These are phyloP conservation scores for Pavo muticus DNA, from an alignment of 2,113 vertebrate species.

Conservation along the genomic window DNA sequence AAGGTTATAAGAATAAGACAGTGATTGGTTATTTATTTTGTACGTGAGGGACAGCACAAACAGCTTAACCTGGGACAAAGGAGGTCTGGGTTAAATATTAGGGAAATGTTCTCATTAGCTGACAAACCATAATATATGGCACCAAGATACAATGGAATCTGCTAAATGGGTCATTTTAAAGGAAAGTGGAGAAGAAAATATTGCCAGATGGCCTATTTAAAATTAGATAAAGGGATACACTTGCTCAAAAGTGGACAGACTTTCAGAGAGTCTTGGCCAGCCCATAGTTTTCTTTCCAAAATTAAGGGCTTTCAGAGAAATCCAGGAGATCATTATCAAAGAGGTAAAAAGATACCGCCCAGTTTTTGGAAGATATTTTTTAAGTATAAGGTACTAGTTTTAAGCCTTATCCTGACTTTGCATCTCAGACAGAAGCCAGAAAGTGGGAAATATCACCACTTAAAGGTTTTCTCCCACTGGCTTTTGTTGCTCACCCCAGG, in stretches of 20 bases:
- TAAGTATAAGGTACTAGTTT: background rate
- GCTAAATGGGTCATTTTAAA: background rate
- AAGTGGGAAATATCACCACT: background rate
- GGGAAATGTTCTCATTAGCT: background rate
- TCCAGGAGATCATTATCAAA: background rate
- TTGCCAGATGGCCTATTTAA: background rate
- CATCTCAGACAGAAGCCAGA: background rate
- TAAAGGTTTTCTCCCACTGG: background rate
- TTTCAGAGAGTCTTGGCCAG: background rate
- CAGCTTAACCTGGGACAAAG: background rate
- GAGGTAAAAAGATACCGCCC: background rate
- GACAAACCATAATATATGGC: background rate
- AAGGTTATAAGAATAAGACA: background rate
- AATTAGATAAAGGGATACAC: background rate
- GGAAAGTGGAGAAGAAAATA: background rate
- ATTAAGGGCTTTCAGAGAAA: background rate
- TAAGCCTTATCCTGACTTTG: background rate
- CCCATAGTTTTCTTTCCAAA: background rate
- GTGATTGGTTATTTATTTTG: background rate
- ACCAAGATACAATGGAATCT: background rate
- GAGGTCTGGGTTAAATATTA: background rate
- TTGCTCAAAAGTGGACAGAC: background rate
- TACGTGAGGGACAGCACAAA: background rate
- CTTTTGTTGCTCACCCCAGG: background rate
- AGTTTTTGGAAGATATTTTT: background rate